Percentiles rank a stretch among this genome's conserved stretches.
These are phyloP conservation scores for Cheirogaleus medius DNA, from an alignment of 2,113 vertebrate species.

Conservation along the genomic window DNA sequence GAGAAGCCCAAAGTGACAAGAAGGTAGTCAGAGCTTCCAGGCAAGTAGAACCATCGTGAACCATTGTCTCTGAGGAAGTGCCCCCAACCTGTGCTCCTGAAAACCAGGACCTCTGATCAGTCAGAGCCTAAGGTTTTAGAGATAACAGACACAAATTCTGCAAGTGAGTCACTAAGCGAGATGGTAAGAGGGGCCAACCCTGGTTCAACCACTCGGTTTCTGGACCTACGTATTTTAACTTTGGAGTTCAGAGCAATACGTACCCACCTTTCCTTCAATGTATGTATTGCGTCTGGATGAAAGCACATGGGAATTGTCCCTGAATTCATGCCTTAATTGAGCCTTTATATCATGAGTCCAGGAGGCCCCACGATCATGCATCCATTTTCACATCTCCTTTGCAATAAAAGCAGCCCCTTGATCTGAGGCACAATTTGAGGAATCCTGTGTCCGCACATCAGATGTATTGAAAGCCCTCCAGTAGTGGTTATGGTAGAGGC, in stretches of 20 bases:
- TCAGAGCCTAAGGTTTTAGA: not conserved
- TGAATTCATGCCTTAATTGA: not conserved
- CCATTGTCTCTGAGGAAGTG: not conserved
- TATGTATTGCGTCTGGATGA: not conserved
- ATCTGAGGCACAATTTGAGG: not conserved
- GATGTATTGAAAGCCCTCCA: not conserved
- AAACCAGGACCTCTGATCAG: not conserved
- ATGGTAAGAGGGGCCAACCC: not conserved
- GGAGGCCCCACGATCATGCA: not conserved
- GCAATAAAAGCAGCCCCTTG: not conserved
- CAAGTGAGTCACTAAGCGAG: not conserved
- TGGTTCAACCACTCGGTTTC: not conserved
- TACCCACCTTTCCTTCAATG: too few relatives aligned
- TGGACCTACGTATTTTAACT: not conserved
- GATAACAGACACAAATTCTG: not conserved
- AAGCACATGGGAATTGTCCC: not conserved
- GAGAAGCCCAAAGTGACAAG: not conserved
- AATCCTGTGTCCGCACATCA: not conserved
- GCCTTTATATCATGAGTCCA: not conserved
- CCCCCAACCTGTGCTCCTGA: not conserved
- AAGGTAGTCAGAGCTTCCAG: not conserved
- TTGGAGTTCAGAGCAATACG: too few relatives aligned
- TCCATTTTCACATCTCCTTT: not conserved
- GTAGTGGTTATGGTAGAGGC: not conserved
- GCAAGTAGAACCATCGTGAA: not conserved